Evolutionary conservation across 2,888 invertebrate genomes (phyloP), one percentile per base, ranked within the genome.

Genomic region (Drosophila niveifrons): DNA sequence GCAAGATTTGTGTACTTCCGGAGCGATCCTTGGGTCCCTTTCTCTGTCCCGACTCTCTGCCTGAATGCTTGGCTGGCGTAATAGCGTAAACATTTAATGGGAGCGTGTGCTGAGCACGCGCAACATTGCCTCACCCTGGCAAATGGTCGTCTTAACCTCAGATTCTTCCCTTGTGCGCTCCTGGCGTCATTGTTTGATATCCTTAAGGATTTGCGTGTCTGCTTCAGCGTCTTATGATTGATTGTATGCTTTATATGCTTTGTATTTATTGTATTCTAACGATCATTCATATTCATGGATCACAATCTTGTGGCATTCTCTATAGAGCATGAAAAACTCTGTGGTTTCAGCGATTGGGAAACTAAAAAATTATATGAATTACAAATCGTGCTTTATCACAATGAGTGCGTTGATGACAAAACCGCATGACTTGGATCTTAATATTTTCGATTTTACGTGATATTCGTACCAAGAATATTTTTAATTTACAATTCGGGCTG

Each of bases 51-150:
- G 50, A 53, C 39, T 28, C 29, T 11, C 44, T 36, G 64, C 46
- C 55, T 50, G 53, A 50, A 75, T 73, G 70, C 67, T 68, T 44
- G 48, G 63, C 58, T 50, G 55, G 51, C 71, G 70, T 77, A 77
- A 79, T 82, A 75, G 82, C 75, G 78, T 75, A 78, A 84, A 79
- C 82, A 88, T 84, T 86, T 83, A 83, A 85, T 74, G 79, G 79
- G 73, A 88, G 88, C 90, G 89, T 88, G 90, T 78, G 86, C 72
- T 52, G 74, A 74, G 88, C 89, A 89, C 90, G 89, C 90, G 90
- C 75, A 83, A 88, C 66, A 72, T 86, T 75, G 62, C 66, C 66
- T 78, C 81, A 83, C 70, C 66, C 80, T 50, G 31, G 36, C 36
- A n/a, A 44, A 9, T 23, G 57, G 28, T 15, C 47, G 52, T 51